phyloP scores from a whole-genome alignment of 1,140 invertebrate species.

The Caenorhabditis briggsae region DNA sequence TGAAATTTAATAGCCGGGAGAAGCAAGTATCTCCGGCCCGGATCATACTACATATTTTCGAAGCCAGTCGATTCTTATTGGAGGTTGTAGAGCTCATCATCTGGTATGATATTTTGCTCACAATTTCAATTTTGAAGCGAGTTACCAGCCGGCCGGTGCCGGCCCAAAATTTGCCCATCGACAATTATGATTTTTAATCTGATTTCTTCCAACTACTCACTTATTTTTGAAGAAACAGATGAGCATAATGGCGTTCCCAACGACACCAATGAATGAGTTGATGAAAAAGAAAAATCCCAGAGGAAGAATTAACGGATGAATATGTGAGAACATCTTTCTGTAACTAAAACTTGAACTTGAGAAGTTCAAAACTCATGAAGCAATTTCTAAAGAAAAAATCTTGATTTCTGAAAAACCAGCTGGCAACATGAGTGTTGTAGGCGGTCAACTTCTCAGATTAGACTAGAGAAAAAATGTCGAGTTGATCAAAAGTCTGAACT shows the following conservation, averaged over 20 bases:
- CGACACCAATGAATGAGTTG: conserved; percentile 37
- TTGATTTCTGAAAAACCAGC: conserved; percentile 1
- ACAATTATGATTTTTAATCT: neutral
- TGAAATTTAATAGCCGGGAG: too few relatives aligned
- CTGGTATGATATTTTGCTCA: too few relatives aligned
- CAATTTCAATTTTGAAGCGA: too few relatives aligned
- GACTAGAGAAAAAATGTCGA: conserved; percentile 2
- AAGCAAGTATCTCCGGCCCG: too few relatives aligned
- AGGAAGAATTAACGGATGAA: conserved; percentile 50
- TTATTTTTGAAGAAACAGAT: conserved; percentile 39
- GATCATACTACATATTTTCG: too few relatives aligned
- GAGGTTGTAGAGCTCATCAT: too few relatives aligned
- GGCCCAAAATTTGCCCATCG: too few relatives aligned
- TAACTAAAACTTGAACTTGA: neutral
- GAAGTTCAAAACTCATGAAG: too few relatives aligned
- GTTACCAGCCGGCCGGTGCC: too few relatives aligned
- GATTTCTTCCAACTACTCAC: neutral
- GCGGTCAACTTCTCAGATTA: neutral
- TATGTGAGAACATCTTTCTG: conserved; percentile 44
- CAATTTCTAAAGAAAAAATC: neutral
- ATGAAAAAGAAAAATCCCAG: conserved; percentile 51
- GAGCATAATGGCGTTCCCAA: conserved; percentile 37
- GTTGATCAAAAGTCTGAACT: conserved; percentile 32
- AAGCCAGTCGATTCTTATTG: too few relatives aligned
- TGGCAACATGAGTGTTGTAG: neutral